Evolutionary conservation across 2,113 vertebrate genomes (phyloP), one percentile per base, ranked within the genome.

Genomic region (Phylloscopus trochiloides): DNA sequence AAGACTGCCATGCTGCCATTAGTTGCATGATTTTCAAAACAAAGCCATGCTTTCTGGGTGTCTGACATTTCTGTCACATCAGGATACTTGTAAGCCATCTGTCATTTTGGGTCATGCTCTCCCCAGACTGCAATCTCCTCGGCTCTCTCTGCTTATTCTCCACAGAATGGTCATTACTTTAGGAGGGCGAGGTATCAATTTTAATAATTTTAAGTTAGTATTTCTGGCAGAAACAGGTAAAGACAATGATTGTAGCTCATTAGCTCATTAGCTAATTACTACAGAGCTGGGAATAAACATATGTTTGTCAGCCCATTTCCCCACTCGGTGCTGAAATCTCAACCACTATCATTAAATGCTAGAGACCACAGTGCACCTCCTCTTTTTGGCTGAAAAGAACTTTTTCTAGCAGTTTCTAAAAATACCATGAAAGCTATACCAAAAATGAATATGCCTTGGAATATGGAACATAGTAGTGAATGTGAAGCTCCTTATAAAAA

Each of bases 201-300:
- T 32, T 15, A 67, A 43, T 18, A 21, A 17, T 17, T 43, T 51
- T 3, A 26, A 26, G 13, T 26, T 67, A 67, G 20, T 72, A 86
- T 75, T 96, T 80, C 84, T 65, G 52, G 77, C 38, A 66, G 42
- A 48, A 92, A 84, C 19, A n/a, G 62, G 66, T 65, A 85, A 96
- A 90, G 62, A 88, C 48, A 81, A 95, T 8, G 43, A 72, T 10
- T 82, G 42, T 31, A 77, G 63, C 51, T 88, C 50, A 50, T 78
- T 83, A 82, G 45, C 54, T 81, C 50, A 76, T 78, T 32, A 75
- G n/a, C 14, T 51, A 62, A 70, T 38, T 77, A 86, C 67, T 77
- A n/a, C 68, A 85, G 79, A 94, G 61, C n/a, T 67, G 57, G 50
- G 78, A 92, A 81, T 66, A 88, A 88, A 57, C 48, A 50, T 14